Conservation (phyloP, 2,888 invertebrate species). For the Leistus spinibarbis region DNA sequence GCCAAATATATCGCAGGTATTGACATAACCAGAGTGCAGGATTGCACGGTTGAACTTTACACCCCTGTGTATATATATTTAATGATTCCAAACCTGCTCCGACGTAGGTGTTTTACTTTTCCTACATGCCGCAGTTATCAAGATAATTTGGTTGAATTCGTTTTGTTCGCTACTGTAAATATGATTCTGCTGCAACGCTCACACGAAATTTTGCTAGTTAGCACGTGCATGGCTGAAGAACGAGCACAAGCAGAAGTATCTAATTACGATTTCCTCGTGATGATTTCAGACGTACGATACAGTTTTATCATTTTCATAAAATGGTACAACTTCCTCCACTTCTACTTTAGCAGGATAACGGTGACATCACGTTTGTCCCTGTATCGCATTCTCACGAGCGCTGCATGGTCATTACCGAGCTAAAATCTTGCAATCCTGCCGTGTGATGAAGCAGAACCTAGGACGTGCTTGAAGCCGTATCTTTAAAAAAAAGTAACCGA, state of each 20-base stretch:
- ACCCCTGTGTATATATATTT: no score
- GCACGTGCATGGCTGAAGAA: background rate
- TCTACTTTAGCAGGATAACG: background rate
- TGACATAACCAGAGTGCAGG: no score
- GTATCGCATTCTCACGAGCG: constrained; percentile 1
- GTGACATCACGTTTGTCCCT: constrained; percentile 14
- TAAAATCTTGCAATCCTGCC: background rate
- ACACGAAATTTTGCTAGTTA: background rate
- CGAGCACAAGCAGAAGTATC: background rate
- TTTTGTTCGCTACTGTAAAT: no score
- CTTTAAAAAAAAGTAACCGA: background rate
- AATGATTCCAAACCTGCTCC: no score
- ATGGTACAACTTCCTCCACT: background rate
- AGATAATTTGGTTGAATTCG: no score
- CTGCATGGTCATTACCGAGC: constrained; percentile 19
- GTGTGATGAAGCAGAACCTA: constrained; percentile 10
- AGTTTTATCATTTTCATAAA: constrained; percentile 16
- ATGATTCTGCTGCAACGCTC: background rate
- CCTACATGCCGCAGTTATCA: no score
- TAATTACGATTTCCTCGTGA: constrained; percentile 3
- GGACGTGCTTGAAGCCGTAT: constrained; percentile 5
- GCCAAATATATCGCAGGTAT: no score
- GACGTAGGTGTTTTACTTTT: no score
- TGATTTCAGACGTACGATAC: constrained; percentile 8
- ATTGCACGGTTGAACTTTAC: no score